Conservation (phyloP, 2,888 invertebrate species). For the Rhodophaea formosa region DNA sequence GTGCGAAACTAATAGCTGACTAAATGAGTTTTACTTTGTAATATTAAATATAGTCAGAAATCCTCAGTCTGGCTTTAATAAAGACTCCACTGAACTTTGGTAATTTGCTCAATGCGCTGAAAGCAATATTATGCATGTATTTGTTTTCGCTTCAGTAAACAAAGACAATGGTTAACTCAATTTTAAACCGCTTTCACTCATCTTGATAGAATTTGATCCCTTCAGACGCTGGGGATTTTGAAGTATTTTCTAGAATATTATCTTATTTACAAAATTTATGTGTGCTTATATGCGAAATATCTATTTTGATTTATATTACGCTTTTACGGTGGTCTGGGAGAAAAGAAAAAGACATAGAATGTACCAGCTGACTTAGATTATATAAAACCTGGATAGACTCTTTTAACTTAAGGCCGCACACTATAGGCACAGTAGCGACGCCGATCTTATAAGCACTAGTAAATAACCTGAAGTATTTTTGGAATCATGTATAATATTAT, state of each 20-base stretch:
- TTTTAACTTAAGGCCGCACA: no score
- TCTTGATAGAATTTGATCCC: background rate
- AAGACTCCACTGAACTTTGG: background rate
- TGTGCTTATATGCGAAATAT: background rate
- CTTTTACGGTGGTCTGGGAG: no score
- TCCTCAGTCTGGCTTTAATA: background rate
- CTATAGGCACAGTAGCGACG: no score
- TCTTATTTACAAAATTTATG: background rate
- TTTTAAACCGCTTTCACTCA: background rate
- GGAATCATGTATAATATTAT: no score
- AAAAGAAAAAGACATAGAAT: no score
- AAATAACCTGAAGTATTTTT: no score
- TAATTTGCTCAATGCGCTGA: background rate
- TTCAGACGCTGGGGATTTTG: background rate
- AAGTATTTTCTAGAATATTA: background rate
- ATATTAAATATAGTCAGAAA: background rate
- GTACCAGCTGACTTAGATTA: no score
- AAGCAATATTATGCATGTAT: background rate
- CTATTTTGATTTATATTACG: no score
- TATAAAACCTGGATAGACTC: no score
- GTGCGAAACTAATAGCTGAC: background rate
- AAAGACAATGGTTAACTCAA: background rate
- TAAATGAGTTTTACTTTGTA: background rate
- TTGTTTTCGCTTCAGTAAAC: background rate
- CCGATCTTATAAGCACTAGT: no score